A percentile compares a stretch with the other conserved stretches of the same genome.
Conservation (phyloP, 2,797 vertebrate species). For the Characodon lateralis region DNA sequence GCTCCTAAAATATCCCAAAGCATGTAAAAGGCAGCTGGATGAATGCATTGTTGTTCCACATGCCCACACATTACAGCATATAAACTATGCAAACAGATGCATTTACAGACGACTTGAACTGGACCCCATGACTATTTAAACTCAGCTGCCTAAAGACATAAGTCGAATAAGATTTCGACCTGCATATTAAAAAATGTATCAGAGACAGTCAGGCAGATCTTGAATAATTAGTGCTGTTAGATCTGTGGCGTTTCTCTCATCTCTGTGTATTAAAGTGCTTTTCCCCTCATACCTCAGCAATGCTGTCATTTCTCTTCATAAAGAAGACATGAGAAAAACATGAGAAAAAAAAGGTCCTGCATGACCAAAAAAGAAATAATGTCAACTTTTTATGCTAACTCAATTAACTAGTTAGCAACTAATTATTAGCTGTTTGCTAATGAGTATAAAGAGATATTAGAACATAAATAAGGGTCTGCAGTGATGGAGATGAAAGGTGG, state of each 20-base stretch:
- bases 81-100: background rate
- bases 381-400: background rate
- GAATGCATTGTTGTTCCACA: background rate
- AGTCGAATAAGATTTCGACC: conserved; percentile 22
- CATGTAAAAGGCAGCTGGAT: conserved; percentile 2
- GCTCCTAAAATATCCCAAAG: conserved; percentile 32
- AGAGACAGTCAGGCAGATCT: background rate
- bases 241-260: background rate
- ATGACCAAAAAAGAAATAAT: background rate
- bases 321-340: background rate
- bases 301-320: background rate
- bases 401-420: background rate
- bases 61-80: conserved; percentile 1
- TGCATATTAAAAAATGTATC: background rate
- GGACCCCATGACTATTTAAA: conserved; percentile 8
- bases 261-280: background rate
- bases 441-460: background rate
- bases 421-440: background rate
- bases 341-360: no score
- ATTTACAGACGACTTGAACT: background rate
- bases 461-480: background rate
- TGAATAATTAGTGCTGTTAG: conserved; percentile 8
- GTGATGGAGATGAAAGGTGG: background rate
- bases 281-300: background rate
- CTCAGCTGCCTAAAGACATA: conserved; percentile 6